Base-by-base conservation (phyloP, 1,140 invertebrate species). In the Hermetia illucens region DNA sequence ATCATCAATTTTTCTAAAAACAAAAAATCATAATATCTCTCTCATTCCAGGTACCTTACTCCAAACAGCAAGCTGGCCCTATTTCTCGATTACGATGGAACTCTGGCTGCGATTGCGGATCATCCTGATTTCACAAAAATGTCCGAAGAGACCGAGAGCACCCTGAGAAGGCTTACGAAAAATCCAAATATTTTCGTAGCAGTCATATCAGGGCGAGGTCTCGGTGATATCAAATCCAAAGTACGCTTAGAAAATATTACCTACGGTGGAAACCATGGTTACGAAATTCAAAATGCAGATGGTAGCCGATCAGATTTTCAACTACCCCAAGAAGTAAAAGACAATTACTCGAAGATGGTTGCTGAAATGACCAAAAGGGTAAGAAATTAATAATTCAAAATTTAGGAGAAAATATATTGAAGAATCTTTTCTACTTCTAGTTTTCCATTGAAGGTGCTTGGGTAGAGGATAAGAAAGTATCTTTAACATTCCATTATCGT, bases 31-130 rank as follows among this genome's bases (percentile, higher is more conserved):
- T 27, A 8, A 20, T 45, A 5, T 2, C 4, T 17, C 34, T 5
- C 19, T 18, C n/a, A 34, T 29, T 51, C 41, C 49, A 84, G 82
- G 52, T 87, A 86, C 51, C 77, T 90, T 39, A 82, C 77, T 36
- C 71, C 76, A 38, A 75, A 77, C n/a, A 71, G 79, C 41, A 86
- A 85, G 53, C 57, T 90, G 42, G 84, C 83, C 0, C 62, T 92
- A 1, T 62, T 91, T 0, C 57, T 92, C 39, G 87, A 92, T 59
- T 92, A 90, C 55, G 88, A 92, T 55, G 88, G 87, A 16, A 91
- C 88, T 1, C 57, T 91, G 41, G 83, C 86, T 1, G 83, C 86
- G 1, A 82, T 92, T 47, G 82, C 83, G 0, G 77, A 82, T 1
- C 85, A 89, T 65, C 88, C 86, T 0, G 80, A 87, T 56, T 65